These are phyloP conservation scores for Malaclemys terrapin DNA, from an alignment of 2,113 vertebrate species.

Conservation along the genomic window DNA sequence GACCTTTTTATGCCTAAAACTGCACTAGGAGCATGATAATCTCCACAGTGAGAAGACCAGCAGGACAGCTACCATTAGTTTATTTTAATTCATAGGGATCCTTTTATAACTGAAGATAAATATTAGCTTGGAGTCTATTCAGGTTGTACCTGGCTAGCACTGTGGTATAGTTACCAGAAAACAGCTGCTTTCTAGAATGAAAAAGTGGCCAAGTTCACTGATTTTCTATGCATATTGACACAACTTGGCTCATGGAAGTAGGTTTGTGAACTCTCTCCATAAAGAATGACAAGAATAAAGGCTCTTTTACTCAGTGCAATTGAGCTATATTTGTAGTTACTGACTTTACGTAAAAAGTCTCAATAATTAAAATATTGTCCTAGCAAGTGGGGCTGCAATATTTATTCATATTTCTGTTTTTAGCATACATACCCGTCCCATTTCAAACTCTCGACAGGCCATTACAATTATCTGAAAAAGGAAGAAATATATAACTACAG, in stretches of 20 bases:
- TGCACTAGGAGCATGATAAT: neutral
- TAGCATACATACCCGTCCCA: conserved; percentile 93
- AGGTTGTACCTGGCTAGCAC: neutral
- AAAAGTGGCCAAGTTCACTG: neutral
- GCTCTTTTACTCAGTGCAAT: neutral
- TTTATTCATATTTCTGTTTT: neutral
- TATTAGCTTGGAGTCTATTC: neutral
- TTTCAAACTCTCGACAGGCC: conserved; percentile 99
- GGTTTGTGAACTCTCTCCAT: neutral
- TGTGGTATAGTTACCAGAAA: neutral
- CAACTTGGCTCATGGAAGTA: neutral
- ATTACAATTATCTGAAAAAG: conserved; percentile 94
- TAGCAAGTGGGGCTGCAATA: fast-evolving
- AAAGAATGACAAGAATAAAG: neutral
- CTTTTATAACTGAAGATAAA: neutral
- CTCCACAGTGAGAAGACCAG: neutral
- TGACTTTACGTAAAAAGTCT: neutral
- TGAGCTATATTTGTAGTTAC: neutral
- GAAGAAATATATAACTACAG: neutral
- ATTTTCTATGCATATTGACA: neutral
- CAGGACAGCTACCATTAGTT: neutral
- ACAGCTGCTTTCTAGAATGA: neutral
- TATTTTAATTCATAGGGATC: neutral
- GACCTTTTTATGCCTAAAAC: neutral
- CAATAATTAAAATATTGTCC: neutral